phyloP scores from a whole-genome alignment of 2,113 vertebrate species.

The Murina feae region DNA sequence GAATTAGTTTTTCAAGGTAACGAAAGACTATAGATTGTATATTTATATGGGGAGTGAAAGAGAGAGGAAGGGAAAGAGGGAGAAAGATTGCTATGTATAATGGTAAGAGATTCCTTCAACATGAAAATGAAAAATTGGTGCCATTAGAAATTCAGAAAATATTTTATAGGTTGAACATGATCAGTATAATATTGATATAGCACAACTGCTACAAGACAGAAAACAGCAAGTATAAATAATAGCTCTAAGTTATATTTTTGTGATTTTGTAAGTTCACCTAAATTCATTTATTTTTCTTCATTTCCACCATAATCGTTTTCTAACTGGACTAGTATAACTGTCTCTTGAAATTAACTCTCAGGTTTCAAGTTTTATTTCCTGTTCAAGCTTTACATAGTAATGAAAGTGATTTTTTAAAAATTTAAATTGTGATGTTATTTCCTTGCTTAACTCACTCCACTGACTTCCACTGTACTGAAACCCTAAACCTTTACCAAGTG shows the following conservation, averaged over 20 bases:
- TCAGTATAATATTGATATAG: neutral
- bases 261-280: neutral
- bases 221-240: neutral
- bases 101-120: neutral
- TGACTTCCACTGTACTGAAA: neutral
- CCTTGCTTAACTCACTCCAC: neutral
- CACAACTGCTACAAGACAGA: neutral
- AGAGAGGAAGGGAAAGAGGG: neutral
- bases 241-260: neutral
- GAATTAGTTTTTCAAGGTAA: slow-evolving; percentile 37
- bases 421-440: neutral
- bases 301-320: neutral
- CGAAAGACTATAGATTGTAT: neutral
- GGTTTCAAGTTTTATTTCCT: neutral
- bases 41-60: neutral
- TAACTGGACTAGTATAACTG: neutral
- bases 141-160: neutral
- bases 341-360: neutral
- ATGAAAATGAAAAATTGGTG: neutral
- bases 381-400: neutral
- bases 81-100: neutral
- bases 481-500: neutral
- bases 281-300: neutral
- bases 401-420: neutral
- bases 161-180: neutral